Percentiles rank a stretch among this genome's conserved stretches.
Conservation (phyloP, 37 sponge, comb jelly and placozoan genomes). For the Aplysina aerophoba region DNA sequence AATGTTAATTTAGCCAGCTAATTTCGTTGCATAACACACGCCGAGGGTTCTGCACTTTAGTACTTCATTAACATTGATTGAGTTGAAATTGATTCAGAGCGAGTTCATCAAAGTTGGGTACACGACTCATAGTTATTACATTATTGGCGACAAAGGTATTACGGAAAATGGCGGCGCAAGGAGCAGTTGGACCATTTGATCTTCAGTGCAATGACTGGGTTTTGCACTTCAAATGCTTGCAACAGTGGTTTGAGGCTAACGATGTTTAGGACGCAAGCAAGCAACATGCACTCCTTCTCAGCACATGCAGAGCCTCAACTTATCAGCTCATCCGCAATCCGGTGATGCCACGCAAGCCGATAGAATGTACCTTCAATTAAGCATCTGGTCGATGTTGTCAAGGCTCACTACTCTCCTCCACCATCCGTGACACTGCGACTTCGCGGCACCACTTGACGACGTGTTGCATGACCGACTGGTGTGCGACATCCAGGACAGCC, state of each 20-base stretch:
- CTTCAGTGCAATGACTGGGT: not conserved
- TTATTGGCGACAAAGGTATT: not conserved
- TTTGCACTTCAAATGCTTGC: not conserved
- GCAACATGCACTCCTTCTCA: not conserved
- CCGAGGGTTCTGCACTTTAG: too few species aligned
- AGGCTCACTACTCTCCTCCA: not conserved
- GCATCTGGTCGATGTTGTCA: not conserved
- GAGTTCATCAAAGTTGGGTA: too few species aligned
- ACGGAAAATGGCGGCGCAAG: not conserved
- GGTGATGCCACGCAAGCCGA: not conserved
- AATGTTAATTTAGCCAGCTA: too few species aligned
- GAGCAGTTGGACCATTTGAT: not conserved
- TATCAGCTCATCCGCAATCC: conserved; percentile 1
- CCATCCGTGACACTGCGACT: not conserved
- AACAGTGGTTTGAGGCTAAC: conserved; percentile 2
- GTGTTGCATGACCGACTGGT: not conserved
- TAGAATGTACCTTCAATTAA: not conserved
- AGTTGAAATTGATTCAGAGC: too few species aligned
- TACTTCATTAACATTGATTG: too few species aligned
- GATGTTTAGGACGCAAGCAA: not conserved
- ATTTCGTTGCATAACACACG: too few species aligned
- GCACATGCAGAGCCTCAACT: not conserved
- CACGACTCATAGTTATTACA: too few species aligned
- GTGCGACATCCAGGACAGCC: not conserved
- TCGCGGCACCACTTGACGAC: not conserved